phyloP scores from a whole-genome alignment of 2,888 invertebrate genomes.

The Calephelis perditalis region DNA sequence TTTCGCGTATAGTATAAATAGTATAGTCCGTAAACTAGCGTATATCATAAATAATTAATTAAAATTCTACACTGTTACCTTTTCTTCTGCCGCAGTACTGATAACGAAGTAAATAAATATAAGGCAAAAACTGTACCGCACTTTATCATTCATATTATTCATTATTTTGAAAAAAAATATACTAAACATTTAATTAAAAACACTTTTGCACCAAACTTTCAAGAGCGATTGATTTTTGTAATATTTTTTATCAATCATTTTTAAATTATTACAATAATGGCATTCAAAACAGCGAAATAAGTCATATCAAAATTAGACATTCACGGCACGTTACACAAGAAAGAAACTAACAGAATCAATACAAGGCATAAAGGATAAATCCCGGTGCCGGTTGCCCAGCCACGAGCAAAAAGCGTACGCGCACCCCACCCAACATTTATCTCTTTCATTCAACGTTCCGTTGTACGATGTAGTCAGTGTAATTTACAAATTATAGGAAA shows the following conservation, averaged over 20 bases:
- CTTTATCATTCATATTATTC: constrained; percentile 53
- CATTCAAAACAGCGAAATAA: constrained; percentile 41
- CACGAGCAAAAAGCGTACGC: constrained; percentile 46
- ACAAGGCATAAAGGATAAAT: constrained; percentile 65
- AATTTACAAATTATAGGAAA: neutral
- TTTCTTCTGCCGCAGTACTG: constrained; percentile 53
- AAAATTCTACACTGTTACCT: constrained; percentile 46
- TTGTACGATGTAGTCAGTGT: constrained; percentile 26
- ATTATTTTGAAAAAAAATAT: constrained; percentile 42
- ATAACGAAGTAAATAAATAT: constrained; percentile 51
- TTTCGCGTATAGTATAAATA: neutral
- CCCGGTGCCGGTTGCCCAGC: constrained; percentile 42
- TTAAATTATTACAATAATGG: neutral
- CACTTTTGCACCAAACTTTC: constrained; percentile 55
- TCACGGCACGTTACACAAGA: constrained; percentile 48
- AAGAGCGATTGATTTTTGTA: constrained; percentile 36
- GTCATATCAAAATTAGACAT: constrained; percentile 31
- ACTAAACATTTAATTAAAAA: constrained; percentile 40
- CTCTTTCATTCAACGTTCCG: constrained; percentile 38
- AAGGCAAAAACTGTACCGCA: constrained; percentile 55
- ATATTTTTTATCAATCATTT: constrained; percentile 6
- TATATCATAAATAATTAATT: neutral
- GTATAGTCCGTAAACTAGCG: neutral
- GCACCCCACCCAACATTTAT: constrained; percentile 52
- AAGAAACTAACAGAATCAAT: constrained; percentile 64